Base-by-base conservation (phyloP, 2,113 vertebrate species). In the Paramisgurnus dabryanus region DNA sequence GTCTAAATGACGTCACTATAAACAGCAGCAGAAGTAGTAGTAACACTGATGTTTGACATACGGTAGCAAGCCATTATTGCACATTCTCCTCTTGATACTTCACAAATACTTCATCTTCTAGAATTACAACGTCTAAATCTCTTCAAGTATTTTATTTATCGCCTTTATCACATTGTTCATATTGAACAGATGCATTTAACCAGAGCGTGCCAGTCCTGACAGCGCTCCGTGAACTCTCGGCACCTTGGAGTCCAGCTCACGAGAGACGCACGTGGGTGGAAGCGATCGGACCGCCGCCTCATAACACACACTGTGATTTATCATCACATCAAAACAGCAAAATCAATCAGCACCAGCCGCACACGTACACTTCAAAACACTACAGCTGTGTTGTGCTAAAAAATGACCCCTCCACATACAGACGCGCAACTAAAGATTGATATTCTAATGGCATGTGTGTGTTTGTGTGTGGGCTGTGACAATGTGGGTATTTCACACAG, bases 271-370 rank as follows among this genome's bases (percentile, higher is more conserved):
- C 70, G 70, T 82, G 72, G 81, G 80, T 79, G 70, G 43, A 22
- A 43, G 70, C 58, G 34, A 47, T 67, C 43, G 40, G 71, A 45
- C 68, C 76, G 76, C 55, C 43, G 49, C 64, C 79, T 76, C 60
- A 71, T 80, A 85, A 77, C 80, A 86, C 79, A 80, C 63, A 67
- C 45, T 85, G 89, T 92, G 86, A 92, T 91, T 88, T 89, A 90
- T 91, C 63, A 75, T 85, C 82, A 82, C 43, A 80, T 74, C 83
- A 49, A 8, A 65, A 2, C 53, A 47, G 60, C 70, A 67, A 55
- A 81, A 68, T 67, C 79, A 81, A 81, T 81, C 79, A 75, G 79
- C 64, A 58, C 39, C 78, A 60, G 8, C 70, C 39, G 22, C 63
- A 67, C 64, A 17, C 45, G 45, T 4, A 22, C 18, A 18, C 18